These are phyloP conservation scores for Epiperipatus broadwayi DNA, from an alignment of 2,888 invertebrate genomes.

Conservation along the genomic window DNA sequence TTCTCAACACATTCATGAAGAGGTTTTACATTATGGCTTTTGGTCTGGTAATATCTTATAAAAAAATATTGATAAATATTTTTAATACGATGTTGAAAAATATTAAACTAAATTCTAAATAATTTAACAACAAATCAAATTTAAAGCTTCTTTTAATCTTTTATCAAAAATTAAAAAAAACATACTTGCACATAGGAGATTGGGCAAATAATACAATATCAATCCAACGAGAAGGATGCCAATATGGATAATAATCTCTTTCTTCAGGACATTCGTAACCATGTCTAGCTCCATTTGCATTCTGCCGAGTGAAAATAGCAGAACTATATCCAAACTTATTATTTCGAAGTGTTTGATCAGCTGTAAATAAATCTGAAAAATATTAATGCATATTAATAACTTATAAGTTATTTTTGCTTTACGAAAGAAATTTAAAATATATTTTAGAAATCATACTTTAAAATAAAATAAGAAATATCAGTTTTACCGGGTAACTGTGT, in stretches of 20 bases:
- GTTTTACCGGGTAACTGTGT: too few species aligned
- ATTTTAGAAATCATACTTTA: too few species aligned
- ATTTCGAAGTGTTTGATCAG: conserved; percentile 25
- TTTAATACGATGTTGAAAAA: conserved; percentile 18
- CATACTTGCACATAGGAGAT: conserved; percentile 24
- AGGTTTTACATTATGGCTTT: too few species aligned
- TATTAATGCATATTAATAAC: too few species aligned
- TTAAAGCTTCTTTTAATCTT: conserved; percentile 5
- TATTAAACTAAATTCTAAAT: conserved; percentile 14
- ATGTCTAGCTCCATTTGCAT: conserved; percentile 24
- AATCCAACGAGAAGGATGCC: conserved; percentile 29
- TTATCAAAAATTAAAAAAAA: conserved; percentile 8
- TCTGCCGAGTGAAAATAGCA: conserved; percentile 27
- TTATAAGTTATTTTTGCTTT: too few species aligned
- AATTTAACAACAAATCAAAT: too few species aligned
- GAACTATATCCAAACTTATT: too few species aligned
- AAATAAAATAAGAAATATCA: too few species aligned
- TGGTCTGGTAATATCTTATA: conserved; percentile 17
- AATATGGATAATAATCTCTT: conserved; percentile 29
- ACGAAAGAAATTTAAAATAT: too few species aligned
- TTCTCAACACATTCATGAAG: conserved; percentile 26
- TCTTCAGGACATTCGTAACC: conserved; percentile 31
- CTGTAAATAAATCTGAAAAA: too few species aligned
- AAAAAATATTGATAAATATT: too few species aligned
- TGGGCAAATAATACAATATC: conserved; percentile 28